These are phyloP conservation scores for Lipophrys pholis DNA, from an alignment of 2,113 vertebrate species.

Conservation along the genomic window DNA sequence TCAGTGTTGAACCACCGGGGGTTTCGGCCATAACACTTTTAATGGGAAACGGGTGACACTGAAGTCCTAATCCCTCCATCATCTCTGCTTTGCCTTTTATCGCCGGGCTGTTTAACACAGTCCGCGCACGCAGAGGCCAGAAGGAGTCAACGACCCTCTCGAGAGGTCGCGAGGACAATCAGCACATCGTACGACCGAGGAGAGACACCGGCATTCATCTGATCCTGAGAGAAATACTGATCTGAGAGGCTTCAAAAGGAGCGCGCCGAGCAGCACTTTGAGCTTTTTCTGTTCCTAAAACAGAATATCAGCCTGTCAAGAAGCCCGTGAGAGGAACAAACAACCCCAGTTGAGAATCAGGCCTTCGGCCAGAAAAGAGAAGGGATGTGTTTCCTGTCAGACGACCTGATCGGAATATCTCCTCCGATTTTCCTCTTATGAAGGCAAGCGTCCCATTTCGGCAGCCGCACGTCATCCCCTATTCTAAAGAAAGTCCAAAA, in stretches of 20 bases:
- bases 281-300: slow-evolving; percentile 26
- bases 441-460: slow-evolving; percentile 31
- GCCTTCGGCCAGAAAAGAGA: slow-evolving; percentile 22
- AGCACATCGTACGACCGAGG: slow-evolving; percentile 31
- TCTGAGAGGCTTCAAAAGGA: slow-evolving; percentile 7
- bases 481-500: slow-evolving; percentile 6
- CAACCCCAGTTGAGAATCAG: slow-evolving; percentile 29
- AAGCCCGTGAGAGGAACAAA: slow-evolving; percentile 33
- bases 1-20: slow-evolving; percentile 17
- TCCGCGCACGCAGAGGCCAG: slow-evolving; percentile 40
- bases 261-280: slow-evolving; percentile 24
- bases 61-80: slow-evolving; percentile 49
- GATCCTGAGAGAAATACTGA: slow-evolving; percentile 34
- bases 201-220: slow-evolving; percentile 27
- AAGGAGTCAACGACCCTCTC: slow-evolving; percentile 46
- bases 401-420: slow-evolving; percentile 33
- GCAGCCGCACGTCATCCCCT: slow-evolving; percentile 1
- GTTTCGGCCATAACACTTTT: slow-evolving; percentile 28
- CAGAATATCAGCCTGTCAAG: slow-evolving; percentile 69
- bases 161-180: slow-evolving; percentile 58
- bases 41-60: slow-evolving; percentile 46
- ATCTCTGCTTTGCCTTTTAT: slow-evolving; percentile 55
- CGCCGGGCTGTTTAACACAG: slow-evolving; percentile 46
- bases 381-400: slow-evolving; percentile 27
- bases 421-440: slow-evolving; percentile 2